Evolutionary conservation across 2,888 invertebrate genomes (phyloP), one percentile per base, ranked within the genome.

Genomic region (Rotaria sp.): DNA sequence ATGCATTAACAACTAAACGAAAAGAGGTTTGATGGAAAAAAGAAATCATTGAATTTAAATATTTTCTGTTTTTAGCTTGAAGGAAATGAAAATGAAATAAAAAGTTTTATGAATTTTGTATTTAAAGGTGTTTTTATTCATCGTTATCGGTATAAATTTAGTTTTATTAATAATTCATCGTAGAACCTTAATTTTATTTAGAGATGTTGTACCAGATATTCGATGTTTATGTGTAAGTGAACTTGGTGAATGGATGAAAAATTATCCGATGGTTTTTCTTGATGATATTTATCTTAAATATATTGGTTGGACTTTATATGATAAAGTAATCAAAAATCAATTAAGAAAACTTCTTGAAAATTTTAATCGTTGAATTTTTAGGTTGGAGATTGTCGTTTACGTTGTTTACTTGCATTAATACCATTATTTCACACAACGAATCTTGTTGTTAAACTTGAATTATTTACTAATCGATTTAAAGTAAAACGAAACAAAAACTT

Each of bases 81-180:
- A 91, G 97, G 98, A 90, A 97, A 98, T 90, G 97, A 97, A 94
- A 97, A 98, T 90, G 99, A 99, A 93, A 97, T 99, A 88, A 95
- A 97, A 90, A 97, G 97, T 91, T 99, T 99, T 97, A 93, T 99
- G 84, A 97, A 96, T 0, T 99, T 98, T 91, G 96, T 99, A 94
- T 99, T 99, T 92, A 98, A 98, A 92, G 97, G 97, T 4, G 98
- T 99, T 18, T 99, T 99, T 90, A 98, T 99, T 84, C 99, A 99
- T 92, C 93, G 97, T 89, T 97, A 97, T 92, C 94, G 94, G 94
- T 99, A 67, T 67, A 4, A 11, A 15, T n/a, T 30, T 2, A 67
- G 35, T 30, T 13, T 35, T 18, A 18, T 26, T 8, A 59, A 30
- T 4, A 30, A 3, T 10, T 26, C 10, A 30, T 26, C n/a, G 30